phyloP scores from a whole-genome alignment of 2,113 vertebrate species.

The Psammodynastes pulverulentus region DNA sequence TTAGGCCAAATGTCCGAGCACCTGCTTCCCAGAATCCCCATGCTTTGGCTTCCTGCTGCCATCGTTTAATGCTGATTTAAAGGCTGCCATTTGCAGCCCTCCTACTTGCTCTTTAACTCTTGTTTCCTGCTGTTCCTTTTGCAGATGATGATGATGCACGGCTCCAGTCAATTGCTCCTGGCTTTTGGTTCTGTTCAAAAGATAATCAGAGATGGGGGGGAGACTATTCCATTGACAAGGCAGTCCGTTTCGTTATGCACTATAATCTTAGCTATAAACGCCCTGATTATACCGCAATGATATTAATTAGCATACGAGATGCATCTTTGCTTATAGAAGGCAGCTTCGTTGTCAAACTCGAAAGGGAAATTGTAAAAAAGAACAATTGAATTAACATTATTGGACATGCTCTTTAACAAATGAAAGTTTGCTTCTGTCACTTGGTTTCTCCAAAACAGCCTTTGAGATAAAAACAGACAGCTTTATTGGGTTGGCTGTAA shows the following conservation, averaged over 20 bases:
- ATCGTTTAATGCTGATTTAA: conserved; percentile 17
- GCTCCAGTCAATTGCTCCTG: conserved; percentile 52
- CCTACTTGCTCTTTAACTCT: conserved; percentile 41
- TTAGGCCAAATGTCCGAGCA: not conserved
- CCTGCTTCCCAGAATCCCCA: not conserved
- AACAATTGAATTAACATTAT: not conserved
- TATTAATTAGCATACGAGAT: conserved; percentile 43
- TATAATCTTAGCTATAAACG: conserved; percentile 53
- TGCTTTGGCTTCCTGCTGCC: not conserved
- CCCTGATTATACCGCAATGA: conserved; percentile 59
- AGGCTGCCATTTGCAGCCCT: conserved; percentile 11
- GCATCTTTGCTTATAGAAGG: conserved; percentile 36
- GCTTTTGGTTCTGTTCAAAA: conserved; percentile 52
- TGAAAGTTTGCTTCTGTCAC: not conserved
- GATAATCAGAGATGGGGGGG: conserved; percentile 24
- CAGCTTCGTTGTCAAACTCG: conserved; percentile 29
- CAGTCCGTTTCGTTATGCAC: conserved; percentile 33
- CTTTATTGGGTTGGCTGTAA: not conserved
- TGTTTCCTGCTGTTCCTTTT: conserved; percentile 38
- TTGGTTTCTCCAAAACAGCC: not conserved
- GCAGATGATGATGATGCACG: conserved; percentile 55
- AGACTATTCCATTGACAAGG: conserved; percentile 46
- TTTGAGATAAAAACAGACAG: not conserved
- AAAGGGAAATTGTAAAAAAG: not conserved
- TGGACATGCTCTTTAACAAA: not conserved